Evolutionary conservation across 1,140 invertebrate genomes (phyloP), one percentile per base, ranked within the genome.

Genomic region (Agrilus planipennis): DNA sequence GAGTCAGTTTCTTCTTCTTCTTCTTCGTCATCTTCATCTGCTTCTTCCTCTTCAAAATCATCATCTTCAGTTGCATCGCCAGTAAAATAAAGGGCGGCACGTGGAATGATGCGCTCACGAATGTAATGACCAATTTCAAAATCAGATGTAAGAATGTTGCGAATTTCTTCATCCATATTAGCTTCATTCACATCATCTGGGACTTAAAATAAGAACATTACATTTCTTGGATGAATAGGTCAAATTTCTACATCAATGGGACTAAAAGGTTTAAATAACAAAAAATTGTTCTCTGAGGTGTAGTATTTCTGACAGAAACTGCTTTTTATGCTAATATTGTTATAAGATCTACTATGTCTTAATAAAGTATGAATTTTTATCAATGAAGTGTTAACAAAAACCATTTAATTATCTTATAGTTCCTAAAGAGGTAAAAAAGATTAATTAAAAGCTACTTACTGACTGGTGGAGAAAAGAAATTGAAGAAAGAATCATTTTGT

Each of bases 51-150:
- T 42, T 81, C 75, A 36, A 81, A 75, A 29, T 83, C 80, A 40
- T 85, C 83, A 39, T 84, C 82, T 52, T 85, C 81, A 12, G 84
- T 68, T 19, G 75, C 79, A 68, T 85, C 82, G 29, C 82, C 93
- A 51, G 93, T 98, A 60, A 80, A 97, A 54, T 91, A 94, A 18
- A 98, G 72, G 34, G 96, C 84, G 50, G 91, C 91, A 61, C 84
- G 77, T 18, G 90, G 91, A 52, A 97, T 80, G 51, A 97, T 81
- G 47, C 87, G 74, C 60, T 95, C 90, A 53, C 89, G 78, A 54
- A 96, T 86, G 62, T 95, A 94, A 68, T 96, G 90, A n/a, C 93
- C 93, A 63, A 97, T 90, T 72, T 97, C 92, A 67, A 93, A 97
- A 70, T 98, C 92, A 45, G 80, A 82, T 3, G 83, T 86, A 45